Base-by-base conservation (phyloP, 1,140 invertebrate species). In the Linepithema humile region DNA sequence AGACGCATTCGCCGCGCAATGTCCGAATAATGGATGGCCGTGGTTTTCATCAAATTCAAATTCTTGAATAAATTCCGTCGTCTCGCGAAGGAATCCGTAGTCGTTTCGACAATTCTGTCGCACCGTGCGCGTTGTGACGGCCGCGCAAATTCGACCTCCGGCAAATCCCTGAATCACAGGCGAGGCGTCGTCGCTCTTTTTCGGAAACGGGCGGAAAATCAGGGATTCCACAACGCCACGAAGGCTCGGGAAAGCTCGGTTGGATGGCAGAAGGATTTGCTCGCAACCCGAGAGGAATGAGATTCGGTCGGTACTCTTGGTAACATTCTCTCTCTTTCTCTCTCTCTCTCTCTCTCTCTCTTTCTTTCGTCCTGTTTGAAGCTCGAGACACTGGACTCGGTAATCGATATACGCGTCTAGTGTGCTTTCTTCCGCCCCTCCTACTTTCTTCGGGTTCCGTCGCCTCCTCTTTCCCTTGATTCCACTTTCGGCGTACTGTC, bases 401-500 rank as follows among this genome's bases (percentile, higher is more conserved):
- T 89, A 91, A 92, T 92, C 92, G 91, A 92, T 92, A 91, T 86
- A 85, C 75, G 80, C 83, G 83, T 89, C 84, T 84, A 84, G 73
- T 74, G 60, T 74, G 60, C 62, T 78, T 74, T 82, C 85, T 84
- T 88, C 50, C 53, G 85, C 74, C 72, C 73, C 73, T 82, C 72
- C 74, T 57, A 45, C 40, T 43, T 73, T 64, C 48, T 74, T 57
- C 20, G 38, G 12, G 50, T 85, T 45, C 43, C 53, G 50, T 43
- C 50, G 20, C 60, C n/a, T 77, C 80, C 74, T 82, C 77, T 85
- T 60, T 82, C 75, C 65, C 78, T 69, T 74, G 53, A 69, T 57
- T 80, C 29, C 12, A 77, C 43, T 62, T 88, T 83, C 77, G 84
- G 70, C 77, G 87, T 90, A 82, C 77, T 85, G 62, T 88, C 86